Percentiles rank a stretch among this genome's conserved stretches.
Evolutionary conservation across 64 coral and sea anemone species (phyloP).

Genomic region (Montipora cactus): DNA sequence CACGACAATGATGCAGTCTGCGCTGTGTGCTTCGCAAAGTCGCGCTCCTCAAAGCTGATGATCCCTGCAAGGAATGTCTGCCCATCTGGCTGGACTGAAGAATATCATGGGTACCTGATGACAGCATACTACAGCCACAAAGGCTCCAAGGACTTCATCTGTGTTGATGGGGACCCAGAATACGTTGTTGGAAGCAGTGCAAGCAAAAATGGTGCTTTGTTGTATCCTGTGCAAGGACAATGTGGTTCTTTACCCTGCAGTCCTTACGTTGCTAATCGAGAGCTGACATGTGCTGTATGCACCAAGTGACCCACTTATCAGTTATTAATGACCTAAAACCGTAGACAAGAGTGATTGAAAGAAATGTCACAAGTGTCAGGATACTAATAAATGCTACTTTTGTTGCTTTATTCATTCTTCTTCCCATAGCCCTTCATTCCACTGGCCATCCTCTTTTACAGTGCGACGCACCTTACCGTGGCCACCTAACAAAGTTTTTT

Average conservation of each 20-base stretch:
- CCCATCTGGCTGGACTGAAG: too few relatives aligned
- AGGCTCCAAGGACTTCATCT: not conserved
- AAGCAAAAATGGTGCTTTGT: not conserved
- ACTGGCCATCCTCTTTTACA: too few relatives aligned
- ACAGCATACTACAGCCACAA: not conserved
- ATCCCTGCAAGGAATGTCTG: not conserved
- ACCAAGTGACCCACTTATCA: not conserved
- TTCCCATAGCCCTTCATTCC: too few relatives aligned
- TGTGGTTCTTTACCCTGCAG: constrained; percentile 21
- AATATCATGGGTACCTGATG: too few relatives aligned
- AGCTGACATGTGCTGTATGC: constrained; percentile 45
- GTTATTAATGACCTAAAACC: too few relatives aligned
- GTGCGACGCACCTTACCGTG: too few relatives aligned
- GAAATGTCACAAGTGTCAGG: too few relatives aligned
- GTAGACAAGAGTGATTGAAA: too few relatives aligned
- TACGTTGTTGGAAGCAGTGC: not conserved
- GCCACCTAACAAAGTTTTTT: too few relatives aligned
- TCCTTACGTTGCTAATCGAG: not conserved
- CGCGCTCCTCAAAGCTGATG: not conserved
- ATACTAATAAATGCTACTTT: too few relatives aligned
- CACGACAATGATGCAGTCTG: not conserved
- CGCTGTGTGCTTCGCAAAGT: not conserved
- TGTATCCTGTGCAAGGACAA: not conserved
- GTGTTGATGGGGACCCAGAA: not conserved
- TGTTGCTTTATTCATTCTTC: too few relatives aligned